Evolutionary conservation across 2,888 invertebrate genomes (phyloP), one percentile per base, ranked within the genome.

Genomic region (Yponomeuta plumbellus): DNA sequence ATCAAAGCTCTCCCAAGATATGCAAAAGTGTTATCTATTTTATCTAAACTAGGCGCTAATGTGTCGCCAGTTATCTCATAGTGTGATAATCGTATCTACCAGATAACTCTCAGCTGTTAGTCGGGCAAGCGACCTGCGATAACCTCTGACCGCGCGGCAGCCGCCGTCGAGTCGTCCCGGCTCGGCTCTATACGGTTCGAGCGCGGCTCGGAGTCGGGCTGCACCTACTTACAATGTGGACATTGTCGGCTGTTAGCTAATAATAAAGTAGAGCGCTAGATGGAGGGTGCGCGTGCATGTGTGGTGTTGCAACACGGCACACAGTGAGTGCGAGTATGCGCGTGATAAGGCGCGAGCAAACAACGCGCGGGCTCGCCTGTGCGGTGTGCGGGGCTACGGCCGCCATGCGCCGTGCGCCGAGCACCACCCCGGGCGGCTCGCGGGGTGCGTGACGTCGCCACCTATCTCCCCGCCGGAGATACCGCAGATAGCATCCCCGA

Each of bases 11-110:
- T 84, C 85, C 77, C 76, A 71, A 88, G 86, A 88, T 88, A 89
- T 86, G 89, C 87, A 85, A 87, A 88, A 80, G 80, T 62, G 88
- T 88, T 90, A 90, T 90, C 90, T 88, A 76, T 74, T 85, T 87
- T 90, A 90, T 90, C 88, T 89, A 84, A 89, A 89, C 88, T 86
- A 88, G 83, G 80, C 76, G 88, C 80, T 88, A 88, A 89, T 88
- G 83, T 85, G 84, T 79, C 81, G 78, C 75, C 74, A 81, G 86
- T 83, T 89, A 89, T 88, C 88, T 88, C 80, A 82, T 78, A 80
- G 80, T 80, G 76, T 81, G 88, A 88, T 88, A 86, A 84, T 85
- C 84, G 83, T 86, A 86, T 85, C 87, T 85, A 75, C 79, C 84
- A 85, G 84, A 85, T 85, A 79, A 76, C 71, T 66, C 76, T 75